Percentiles rank a stretch among this genome's conserved stretches.
phyloP scores from a whole-genome alignment of 2,888 invertebrate genomes.

The Druceiella hillmani region DNA sequence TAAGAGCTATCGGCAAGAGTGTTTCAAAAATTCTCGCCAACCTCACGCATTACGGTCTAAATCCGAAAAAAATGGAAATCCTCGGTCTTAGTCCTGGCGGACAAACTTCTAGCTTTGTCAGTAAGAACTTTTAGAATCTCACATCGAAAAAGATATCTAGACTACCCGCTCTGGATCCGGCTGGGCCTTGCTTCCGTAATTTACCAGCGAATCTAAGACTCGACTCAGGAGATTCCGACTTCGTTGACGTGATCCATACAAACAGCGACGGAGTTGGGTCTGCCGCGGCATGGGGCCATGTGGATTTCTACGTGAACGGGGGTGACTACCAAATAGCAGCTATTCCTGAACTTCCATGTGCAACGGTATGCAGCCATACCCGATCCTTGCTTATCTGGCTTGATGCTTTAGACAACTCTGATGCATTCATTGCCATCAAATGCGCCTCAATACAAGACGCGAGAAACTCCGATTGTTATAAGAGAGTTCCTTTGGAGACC shows the following conservation, averaged over 20 bases:
- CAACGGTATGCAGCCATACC: slow-evolving; percentile 42
- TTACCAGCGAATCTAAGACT: slow-evolving; percentile 32
- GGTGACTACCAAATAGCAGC: slow-evolving; percentile 45
- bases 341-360: slow-evolving; percentile 35
- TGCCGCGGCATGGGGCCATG: slow-evolving; percentile 41
- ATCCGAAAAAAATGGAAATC: slow-evolving; percentile 36
- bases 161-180: slow-evolving; percentile 41
- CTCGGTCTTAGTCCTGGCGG: slow-evolving; percentile 44
- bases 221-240: slow-evolving; percentile 37
- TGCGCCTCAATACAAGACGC: slow-evolving; percentile 40
- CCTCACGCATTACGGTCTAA: slow-evolving; percentile 33
- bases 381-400: slow-evolving; percentile 36
- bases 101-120: slow-evolving; percentile 40
- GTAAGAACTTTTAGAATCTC: slow-evolving; percentile 34
- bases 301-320: slow-evolving; percentile 43
- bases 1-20: slow-evolving; percentile 43
- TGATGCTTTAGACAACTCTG: slow-evolving; percentile 34
- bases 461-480: slow-evolving; percentile 35
- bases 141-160: slow-evolving; percentile 38
- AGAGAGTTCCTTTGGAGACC: slow-evolving; percentile 30
- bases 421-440: slow-evolving; percentile 36
- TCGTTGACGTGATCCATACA: slow-evolving; percentile 42
- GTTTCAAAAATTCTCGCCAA: slow-evolving; percentile 38
- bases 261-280: slow-evolving; percentile 47
- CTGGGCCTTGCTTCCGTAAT: slow-evolving; percentile 42